Base-by-base conservation (phyloP, 64 coral and sea anemone genomes). In the Pocillopora verrucosa region DNA sequence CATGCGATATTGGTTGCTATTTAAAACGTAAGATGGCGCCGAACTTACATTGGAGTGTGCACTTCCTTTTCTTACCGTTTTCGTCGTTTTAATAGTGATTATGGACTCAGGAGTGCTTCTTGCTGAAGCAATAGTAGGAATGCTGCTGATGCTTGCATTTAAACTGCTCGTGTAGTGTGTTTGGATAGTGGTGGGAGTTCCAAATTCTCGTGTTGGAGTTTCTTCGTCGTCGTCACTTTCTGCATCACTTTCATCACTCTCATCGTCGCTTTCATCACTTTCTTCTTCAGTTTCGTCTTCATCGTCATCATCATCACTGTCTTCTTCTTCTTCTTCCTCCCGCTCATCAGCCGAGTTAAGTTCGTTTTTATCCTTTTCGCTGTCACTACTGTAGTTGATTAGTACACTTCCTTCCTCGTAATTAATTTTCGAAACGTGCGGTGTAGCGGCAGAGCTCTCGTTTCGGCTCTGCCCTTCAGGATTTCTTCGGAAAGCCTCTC, bases 391-490 rank as follows among this genome's bases (percentile, higher is more conserved):
- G 80, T 84, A 91, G 72, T 74, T 60, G 61, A 88, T 92, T 17
- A 11, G 62, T 38, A 73, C 74, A 80, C 76, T 67, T 85, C 36
- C 75, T 5, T 92, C 83, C 25, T 86, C 90, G 36, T 91, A 84
- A 63, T 75, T 10, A 64, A 91, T 69, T 30, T 64, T 90, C 19
- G 56, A 60, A 60, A 61, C 22, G 13, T 63, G 73, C 14, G 56
- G 22, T 1, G 68, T 73, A 14, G 58, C 13, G 59, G 22, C 16
- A 17, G 11, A 11, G 74, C 90, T 92, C 51, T 78, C 74, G 57
- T 92, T 87, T 34, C 61, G 82, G 80, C 90, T 92, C 26, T 67
- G 74, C 17, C 90, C 90, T 15, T 92, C 90, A 13, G 90, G 90
- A 73, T 92, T 92, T 72, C 76, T 59, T 58, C 90, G 74, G 81